Evolutionary conservation across 2,797 vertebrate genomes (phyloP).

Genomic region (Ctenopoma kingsleyae): DNA sequence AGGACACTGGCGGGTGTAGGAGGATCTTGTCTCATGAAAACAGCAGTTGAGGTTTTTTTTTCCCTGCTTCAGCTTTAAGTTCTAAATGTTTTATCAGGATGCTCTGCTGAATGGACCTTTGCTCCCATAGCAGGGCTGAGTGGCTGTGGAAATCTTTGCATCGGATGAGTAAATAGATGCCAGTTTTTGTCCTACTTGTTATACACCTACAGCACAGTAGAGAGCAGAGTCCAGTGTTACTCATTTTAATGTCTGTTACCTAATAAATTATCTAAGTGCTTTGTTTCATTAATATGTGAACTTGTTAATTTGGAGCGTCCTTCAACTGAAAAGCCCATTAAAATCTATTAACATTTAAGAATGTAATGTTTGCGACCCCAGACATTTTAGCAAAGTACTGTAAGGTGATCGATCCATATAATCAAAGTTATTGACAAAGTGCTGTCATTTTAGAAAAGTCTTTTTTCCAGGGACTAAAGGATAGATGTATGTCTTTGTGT

Average conservation of each 20-base stretch:
- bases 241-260: constrained; percentile 1
- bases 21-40: constrained; percentile 17
- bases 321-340: too few species aligned
- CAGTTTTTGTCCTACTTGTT: constrained; percentile 27
- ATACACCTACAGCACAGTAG: constrained; percentile 33
- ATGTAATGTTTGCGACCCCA: too few species aligned
- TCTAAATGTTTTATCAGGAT: constrained; percentile 13
- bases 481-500: too few species aligned
- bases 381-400: too few species aligned
- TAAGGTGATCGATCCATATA: too few species aligned
- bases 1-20: background rate
- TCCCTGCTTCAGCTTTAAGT: constrained; percentile 5
- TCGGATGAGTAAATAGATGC: constrained; percentile 38
- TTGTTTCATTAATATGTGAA: constrained; percentile 1
- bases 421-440: too few species aligned
- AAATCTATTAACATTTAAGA: too few species aligned
- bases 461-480: too few species aligned
- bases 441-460: too few species aligned
- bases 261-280: background rate
- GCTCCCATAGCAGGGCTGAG: constrained; percentile 15
- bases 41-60: constrained; percentile 4
- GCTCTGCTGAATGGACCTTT: constrained; percentile 25
- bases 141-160: constrained; percentile 19
- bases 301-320: constrained; percentile 3
- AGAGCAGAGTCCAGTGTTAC: background rate